Evolutionary conservation across 2,113 vertebrate species (phyloP).

Genomic region (Bombycilla garrulus): DNA sequence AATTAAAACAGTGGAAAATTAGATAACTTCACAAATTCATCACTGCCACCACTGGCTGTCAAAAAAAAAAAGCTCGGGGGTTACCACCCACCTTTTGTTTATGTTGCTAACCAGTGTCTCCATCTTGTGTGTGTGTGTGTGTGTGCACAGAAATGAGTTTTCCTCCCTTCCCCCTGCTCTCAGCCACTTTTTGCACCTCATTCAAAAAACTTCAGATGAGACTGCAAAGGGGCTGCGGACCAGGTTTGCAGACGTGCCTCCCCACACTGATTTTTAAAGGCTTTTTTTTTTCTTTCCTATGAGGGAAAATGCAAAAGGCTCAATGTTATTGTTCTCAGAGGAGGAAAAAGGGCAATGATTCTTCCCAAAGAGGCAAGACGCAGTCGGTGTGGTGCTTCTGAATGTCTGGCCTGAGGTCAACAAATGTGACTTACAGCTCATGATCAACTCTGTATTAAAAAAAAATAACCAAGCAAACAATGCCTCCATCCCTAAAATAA

Average conservation of each 20-base stretch:
- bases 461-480: not conserved
- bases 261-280: not conserved
- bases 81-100: conserved; percentile 93
- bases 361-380: not conserved
- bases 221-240: not conserved
- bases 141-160: not conserved
- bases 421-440: not conserved
- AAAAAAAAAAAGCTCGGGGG: conserved; percentile 68
- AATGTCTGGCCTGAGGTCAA: not conserved
- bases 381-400: fast-evolving
- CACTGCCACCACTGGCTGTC: conserved; percentile 90
- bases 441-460: not conserved
- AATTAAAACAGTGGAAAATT: conserved; percentile 99
- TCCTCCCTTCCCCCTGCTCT: not conserved
- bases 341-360: not conserved
- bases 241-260: not conserved
- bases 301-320: not conserved
- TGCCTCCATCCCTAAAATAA: not conserved
- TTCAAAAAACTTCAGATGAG: conserved; percentile 33
- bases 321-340: not conserved
- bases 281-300: not conserved
- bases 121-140: conserved; percentile 73
- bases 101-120: conserved; percentile 82
- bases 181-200: conserved; percentile 40
- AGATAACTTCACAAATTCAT: conserved; percentile 98